A percentile compares a stretch with the other conserved stretches of the same genome.
Conservation (phyloP, 1,140 invertebrate species). For the Pollicipes pollicipes region DNA sequence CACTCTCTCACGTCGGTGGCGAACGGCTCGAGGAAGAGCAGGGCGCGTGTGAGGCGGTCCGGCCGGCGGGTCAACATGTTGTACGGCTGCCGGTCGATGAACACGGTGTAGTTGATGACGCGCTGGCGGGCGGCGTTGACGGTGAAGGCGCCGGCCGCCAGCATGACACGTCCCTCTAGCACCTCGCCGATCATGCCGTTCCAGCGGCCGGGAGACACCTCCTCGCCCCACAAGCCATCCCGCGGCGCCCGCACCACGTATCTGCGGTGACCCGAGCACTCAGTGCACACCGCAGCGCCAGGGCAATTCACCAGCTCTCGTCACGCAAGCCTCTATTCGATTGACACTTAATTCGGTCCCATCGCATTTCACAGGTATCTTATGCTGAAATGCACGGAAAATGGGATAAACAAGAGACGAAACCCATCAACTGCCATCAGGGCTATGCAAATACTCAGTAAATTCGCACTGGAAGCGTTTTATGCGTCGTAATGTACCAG, state of each 20-base stretch:
- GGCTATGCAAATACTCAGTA: too few species aligned
- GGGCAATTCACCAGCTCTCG: too few species aligned
- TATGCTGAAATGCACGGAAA: too few species aligned
- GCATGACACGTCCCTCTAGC: conserved; percentile 33
- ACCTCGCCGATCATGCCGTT: conserved; percentile 24
- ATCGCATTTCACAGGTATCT: too few species aligned
- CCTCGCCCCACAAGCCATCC: conserved; percentile 19
- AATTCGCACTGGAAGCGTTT: too few species aligned
- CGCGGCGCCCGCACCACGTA: conserved; percentile 31
- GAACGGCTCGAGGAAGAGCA: conserved; percentile 70
- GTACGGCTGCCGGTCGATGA: conserved; percentile 58
- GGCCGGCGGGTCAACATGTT: conserved; percentile 55
- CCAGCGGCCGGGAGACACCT: conserved; percentile 17
- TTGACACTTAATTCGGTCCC: too few species aligned
- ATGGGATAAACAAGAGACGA: too few species aligned
- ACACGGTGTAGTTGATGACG: conserved; percentile 55
- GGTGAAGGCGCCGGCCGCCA: conserved; percentile 53
- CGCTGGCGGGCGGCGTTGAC: conserved; percentile 39
- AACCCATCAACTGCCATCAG: too few species aligned
- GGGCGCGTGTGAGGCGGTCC: conserved; percentile 50
- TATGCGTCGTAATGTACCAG: too few species aligned
- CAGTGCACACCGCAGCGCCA: too few species aligned
- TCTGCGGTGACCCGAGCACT: conserved; percentile 14
- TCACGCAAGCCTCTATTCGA: too few species aligned
- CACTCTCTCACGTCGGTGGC: conserved; percentile 30